A percentile compares a stretch with the other conserved stretches of the same genome.
Evolutionary conservation across 2,888 invertebrate genomes (phyloP).

Genomic region (Craniophora ligustri): DNA sequence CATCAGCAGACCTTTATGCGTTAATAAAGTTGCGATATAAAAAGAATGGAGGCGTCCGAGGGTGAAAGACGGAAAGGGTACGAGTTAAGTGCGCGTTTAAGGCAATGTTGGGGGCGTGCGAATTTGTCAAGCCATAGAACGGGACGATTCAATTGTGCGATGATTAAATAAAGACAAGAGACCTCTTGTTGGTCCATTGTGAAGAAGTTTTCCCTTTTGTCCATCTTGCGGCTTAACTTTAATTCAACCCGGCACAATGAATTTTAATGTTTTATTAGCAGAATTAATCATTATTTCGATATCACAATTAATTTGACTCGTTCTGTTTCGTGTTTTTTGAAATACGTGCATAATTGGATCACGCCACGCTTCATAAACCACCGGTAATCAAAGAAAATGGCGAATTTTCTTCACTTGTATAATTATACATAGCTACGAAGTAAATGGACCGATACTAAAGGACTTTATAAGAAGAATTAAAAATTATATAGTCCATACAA

Average conservation of each 20-base stretch:
- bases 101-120: constrained; percentile 86
- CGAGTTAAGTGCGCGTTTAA: constrained; percentile 87
- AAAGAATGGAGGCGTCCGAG: constrained; percentile 87
- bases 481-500: too few species aligned
- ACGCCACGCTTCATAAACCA: constrained; percentile 44
- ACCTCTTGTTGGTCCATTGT: constrained; percentile 62
- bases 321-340: constrained; percentile 31
- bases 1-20: constrained; percentile 88
- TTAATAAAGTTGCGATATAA: constrained; percentile 89
- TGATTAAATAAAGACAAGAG: constrained; percentile 86
- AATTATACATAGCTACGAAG: constrained; percentile 25
- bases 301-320: constrained; percentile 17
- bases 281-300: constrained; percentile 36
- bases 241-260: constrained; percentile 28
- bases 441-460: too few species aligned
- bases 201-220: constrained; percentile 63
- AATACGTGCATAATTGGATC: constrained; percentile 37
- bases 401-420: constrained; percentile 36
- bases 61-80: constrained; percentile 86
- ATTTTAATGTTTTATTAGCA: constrained; percentile 38
- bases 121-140: constrained; percentile 85
- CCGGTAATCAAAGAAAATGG: constrained; percentile 43
- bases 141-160: constrained; percentile 82
- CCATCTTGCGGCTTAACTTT: constrained; percentile 30
- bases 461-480: too few species aligned